A percentile compares a stretch with the other conserved stretches of the same genome.
Conservation (phyloP, 2,113 vertebrate genomes). For the Gnathonemus longibarbis region DNA sequence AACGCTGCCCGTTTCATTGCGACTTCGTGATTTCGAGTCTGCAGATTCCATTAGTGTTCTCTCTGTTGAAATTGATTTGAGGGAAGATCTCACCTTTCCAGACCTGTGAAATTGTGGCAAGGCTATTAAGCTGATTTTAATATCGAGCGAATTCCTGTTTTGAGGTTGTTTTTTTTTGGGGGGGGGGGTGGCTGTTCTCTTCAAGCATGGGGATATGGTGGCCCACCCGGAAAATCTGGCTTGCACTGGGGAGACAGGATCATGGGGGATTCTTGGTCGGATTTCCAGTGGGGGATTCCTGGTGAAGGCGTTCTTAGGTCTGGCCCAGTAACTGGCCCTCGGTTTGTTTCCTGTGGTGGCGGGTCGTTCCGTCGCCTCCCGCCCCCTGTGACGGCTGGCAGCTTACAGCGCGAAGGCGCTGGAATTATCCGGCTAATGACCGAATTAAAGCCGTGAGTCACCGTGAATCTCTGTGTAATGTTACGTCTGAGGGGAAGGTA, state of each 20-base stretch:
- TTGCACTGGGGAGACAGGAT: neutral
- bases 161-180: neutral
- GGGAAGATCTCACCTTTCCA: neutral
- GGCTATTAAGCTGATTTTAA: neutral
- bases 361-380: neutral
- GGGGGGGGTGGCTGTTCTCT: neutral
- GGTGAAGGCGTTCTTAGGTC: neutral
- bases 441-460: slow-evolving; percentile 69
- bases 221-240: neutral
- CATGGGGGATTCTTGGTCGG: neutral
- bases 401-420: slow-evolving; percentile 57
- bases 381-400: slow-evolving; percentile 47
- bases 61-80: neutral
- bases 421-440: slow-evolving; percentile 69
- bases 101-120: neutral
- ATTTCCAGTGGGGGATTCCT: neutral
- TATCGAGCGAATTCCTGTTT: neutral
- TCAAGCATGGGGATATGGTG: neutral
- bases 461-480: slow-evolving; percentile 64
- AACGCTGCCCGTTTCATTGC: neutral
- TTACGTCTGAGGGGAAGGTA: slow-evolving; percentile 44
- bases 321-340: neutral
- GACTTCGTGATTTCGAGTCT: neutral
- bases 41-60: neutral
- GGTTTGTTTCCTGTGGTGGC: neutral